These are phyloP conservation scores for Lepidothrix coronata DNA, from an alignment of 2,113 vertebrate species.

Conservation along the genomic window DNA sequence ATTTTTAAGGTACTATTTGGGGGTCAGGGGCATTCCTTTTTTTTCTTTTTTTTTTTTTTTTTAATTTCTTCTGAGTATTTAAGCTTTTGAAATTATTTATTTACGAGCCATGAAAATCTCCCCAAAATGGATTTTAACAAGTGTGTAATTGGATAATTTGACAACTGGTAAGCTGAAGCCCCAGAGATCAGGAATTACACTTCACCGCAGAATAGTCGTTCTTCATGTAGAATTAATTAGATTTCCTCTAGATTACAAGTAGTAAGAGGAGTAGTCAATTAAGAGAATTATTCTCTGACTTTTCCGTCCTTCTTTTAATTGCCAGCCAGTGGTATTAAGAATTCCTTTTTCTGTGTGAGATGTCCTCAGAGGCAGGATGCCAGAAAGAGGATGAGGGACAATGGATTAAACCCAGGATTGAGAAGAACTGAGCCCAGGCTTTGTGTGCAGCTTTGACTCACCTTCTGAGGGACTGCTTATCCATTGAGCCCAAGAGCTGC, in stretches of 20 bases:
- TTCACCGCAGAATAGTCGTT: constrained; percentile 12
- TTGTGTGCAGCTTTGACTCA: neutral
- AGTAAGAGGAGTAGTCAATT: constrained; percentile 31
- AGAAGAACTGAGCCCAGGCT: accelerated
- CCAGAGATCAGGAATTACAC: constrained; percentile 42
- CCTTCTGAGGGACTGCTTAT: neutral
- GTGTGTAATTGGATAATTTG: constrained; percentile 53
- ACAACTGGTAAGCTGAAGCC: constrained; percentile 34
- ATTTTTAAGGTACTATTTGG: neutral
- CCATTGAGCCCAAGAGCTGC: neutral
- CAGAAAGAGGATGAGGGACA: neutral
- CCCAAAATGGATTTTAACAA: constrained; percentile 54
- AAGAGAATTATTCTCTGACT: constrained; percentile 48
- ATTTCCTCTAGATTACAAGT: constrained; percentile 58
- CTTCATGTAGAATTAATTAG: constrained; percentile 62
- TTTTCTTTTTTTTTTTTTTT: neutral
- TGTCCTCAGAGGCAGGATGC: neutral
- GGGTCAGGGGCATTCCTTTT: neutral
- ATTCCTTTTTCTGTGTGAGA: neutral
- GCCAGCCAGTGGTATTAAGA: neutral
- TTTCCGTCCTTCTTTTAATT: constrained; percentile 14
- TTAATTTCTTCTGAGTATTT: neutral
- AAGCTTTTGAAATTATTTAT: constrained; percentile 41
- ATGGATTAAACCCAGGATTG: neutral
- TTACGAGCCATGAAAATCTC: constrained; percentile 38